Conservation (phyloP, 2,113 vertebrate genomes). For the Caloenas nicobarica region DNA sequence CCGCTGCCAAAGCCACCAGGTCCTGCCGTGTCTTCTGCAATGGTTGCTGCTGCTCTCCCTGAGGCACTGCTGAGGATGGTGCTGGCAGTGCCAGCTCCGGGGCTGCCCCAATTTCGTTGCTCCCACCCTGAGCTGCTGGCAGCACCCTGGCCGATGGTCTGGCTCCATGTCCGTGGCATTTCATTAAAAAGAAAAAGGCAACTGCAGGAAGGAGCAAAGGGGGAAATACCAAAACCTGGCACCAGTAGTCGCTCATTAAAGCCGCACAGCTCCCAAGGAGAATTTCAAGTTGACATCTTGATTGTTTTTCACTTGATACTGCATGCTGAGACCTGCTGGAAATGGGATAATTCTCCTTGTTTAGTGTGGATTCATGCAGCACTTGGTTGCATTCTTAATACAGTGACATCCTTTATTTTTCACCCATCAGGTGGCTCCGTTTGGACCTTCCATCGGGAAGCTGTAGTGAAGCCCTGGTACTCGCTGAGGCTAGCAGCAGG, state of each 20-base stretch:
- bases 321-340: neutral
- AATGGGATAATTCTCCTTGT: neutral
- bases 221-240: neutral
- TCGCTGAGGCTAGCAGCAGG: neutral
- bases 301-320: neutral
- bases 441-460: neutral
- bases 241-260: neutral
- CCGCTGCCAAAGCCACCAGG: neutral
- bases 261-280: neutral
- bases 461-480: neutral
- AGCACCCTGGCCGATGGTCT: neutral
- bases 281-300: neutral
- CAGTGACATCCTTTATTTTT: neutral
- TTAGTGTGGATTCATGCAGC: neutral
- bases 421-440: neutral
- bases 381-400: neutral
- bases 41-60: neutral
- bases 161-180: neutral
- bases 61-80: neutral
- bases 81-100: neutral
- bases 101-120: neutral
- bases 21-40: neutral
- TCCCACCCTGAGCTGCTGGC: accelerated
- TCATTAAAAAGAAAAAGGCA: neutral
- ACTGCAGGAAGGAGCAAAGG: neutral